These are phyloP conservation scores for Sinocyclocheilus anshuiensis DNA, from an alignment of 2,113 vertebrate genomes.

Conservation along the genomic window DNA sequence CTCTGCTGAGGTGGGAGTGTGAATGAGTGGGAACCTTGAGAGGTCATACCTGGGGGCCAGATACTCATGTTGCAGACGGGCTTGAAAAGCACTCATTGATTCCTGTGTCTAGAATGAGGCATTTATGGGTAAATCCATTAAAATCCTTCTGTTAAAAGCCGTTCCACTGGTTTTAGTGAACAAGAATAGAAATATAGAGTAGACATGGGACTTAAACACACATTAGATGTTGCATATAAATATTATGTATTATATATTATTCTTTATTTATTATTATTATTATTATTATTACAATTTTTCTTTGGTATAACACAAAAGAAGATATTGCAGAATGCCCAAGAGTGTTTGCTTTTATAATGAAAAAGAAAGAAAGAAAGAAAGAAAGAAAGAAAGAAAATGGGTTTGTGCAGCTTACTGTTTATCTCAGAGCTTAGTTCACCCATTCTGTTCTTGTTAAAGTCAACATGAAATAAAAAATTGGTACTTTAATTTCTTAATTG, in stretches of 20 bases:
- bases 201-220: not conserved
- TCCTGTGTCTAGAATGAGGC: slow-evolving; percentile 3
- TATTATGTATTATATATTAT: too few relatives aligned
- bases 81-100: slow-evolving; percentile 13
- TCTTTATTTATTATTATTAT: too few relatives aligned
- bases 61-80: not conserved
- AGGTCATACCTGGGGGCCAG: slow-evolving; percentile 11
- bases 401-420: not conserved
- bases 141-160: slow-evolving; percentile 5
- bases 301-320: not conserved
- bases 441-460: not conserved
- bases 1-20: slow-evolving; percentile 13
- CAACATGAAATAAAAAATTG: too few relatives aligned
- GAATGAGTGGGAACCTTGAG: slow-evolving; percentile 16
- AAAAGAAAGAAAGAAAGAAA: not conserved
- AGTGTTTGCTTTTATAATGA: not conserved
- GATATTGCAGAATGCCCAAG: not conserved
- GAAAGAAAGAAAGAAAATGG: not conserved
- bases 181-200: not conserved
- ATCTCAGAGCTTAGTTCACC: not conserved
- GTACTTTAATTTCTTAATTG: not conserved
- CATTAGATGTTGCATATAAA: not conserved
- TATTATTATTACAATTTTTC: too few relatives aligned
- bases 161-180: not conserved
- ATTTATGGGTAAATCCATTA: slow-evolving; percentile 23